phyloP scores from a whole-genome alignment of 2,888 invertebrate species.

The Mythimna vitellina region DNA sequence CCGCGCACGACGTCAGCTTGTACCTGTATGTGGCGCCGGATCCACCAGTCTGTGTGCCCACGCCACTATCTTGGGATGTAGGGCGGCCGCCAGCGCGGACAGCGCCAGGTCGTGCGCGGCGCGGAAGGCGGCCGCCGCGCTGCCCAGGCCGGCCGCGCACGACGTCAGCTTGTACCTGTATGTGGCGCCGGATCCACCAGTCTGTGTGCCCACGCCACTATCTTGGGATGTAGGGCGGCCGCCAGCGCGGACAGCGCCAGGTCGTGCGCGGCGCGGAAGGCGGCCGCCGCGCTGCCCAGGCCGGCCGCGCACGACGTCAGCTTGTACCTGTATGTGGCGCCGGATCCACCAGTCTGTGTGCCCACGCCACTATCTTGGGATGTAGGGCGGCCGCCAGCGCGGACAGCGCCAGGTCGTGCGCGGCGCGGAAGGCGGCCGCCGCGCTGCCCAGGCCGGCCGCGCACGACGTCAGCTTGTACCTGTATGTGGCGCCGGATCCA shows the following conservation, averaged over 20 bases:
- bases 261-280: constrained; percentile 78
- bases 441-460: constrained; percentile 79
- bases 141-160: constrained; percentile 80
- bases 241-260: constrained; percentile 72
- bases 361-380: constrained; percentile 77
- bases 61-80: constrained; percentile 71
- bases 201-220: constrained; percentile 76
- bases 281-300: constrained; percentile 78
- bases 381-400: constrained; percentile 75
- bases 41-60: constrained; percentile 79
- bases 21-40: constrained; percentile 66
- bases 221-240: constrained; percentile 75
- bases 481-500: constrained; percentile 69
- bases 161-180: constrained; percentile 77
- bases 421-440: constrained; percentile 80
- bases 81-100: constrained; percentile 74
- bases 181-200: constrained; percentile 72
- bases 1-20: constrained; percentile 81
- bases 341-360: constrained; percentile 74
- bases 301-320: constrained; percentile 81
- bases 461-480: constrained; percentile 79
- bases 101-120: constrained; percentile 77
- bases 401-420: constrained; percentile 73
- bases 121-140: constrained; percentile 80
- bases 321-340: constrained; percentile 66